These are phyloP conservation scores for Danio jaintianensis DNA, from an alignment of 2,797 vertebrate genomes.

Conservation along the genomic window DNA sequence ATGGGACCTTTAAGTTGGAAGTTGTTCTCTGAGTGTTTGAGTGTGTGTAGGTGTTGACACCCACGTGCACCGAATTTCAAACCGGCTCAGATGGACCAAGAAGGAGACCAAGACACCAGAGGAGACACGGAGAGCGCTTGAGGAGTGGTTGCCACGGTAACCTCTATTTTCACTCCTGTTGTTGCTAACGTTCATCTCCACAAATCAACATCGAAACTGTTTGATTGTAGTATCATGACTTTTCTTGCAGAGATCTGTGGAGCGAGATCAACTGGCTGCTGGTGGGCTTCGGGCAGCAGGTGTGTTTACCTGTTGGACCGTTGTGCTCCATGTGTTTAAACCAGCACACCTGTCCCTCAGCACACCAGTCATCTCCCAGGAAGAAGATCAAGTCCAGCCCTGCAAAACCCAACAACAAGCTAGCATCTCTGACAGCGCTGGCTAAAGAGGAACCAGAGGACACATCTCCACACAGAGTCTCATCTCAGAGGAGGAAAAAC, in stretches of 20 bases:
- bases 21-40: no score
- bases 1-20: no score
- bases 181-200: background rate
- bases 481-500: background rate
- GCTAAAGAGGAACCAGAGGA: conserved; percentile 47
- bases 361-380: conserved; percentile 70
- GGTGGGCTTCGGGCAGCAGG: conserved; percentile 96
- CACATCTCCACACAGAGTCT: background rate
- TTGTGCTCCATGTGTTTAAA: conserved; percentile 90
- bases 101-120: conserved; percentile 85
- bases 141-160: conserved; percentile 95
- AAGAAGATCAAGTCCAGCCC: conserved; percentile 67
- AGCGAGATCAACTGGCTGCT: conserved; percentile 93
- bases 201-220: background rate
- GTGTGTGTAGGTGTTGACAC: conserved; percentile 90
- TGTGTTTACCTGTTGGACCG: conserved; percentile 87
- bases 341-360: conserved; percentile 85
- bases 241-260: conserved; percentile 87
- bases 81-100: conserved; percentile 88
- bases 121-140: conserved; percentile 85
- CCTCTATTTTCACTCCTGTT: conserved; percentile 14
- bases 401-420: conserved; percentile 6
- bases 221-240: background rate
- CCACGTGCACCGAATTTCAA: conserved; percentile 93
- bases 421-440: background rate